Evolutionary conservation across 2,888 invertebrate genomes (phyloP), one percentile per base, ranked within the genome.

Genomic region (Steinernema hermaphroditum): DNA sequence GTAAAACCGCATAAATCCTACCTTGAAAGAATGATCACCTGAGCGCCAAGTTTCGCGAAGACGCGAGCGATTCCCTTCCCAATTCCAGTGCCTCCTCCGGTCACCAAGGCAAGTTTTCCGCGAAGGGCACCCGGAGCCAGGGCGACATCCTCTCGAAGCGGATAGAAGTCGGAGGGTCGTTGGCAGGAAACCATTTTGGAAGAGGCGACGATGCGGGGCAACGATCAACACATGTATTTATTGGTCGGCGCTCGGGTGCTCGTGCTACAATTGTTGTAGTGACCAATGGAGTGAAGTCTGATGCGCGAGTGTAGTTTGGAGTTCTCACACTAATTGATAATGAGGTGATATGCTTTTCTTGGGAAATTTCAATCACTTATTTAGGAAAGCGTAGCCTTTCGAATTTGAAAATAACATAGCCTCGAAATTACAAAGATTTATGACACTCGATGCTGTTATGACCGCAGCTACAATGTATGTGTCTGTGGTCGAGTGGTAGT

Each of bases 41-140:
- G 86, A 1, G 90, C 90, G 16, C 90, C 90, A 1, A 90, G 87
- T 71, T 84, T 79, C 2, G 89, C 88, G 71, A 90, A 84, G 75
- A 87, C 88, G 0, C 83, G 81, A 1, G 89, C 88, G 87, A 90
- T 89, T 9, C 88, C 89, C 80, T 87, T 88, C 0, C 90, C 90
- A 2, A 90, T 83, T 0, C 90, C 90, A 19, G 90, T 90, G 14
- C 90, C 90, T n/a, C 90, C 90, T n/a, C 90, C 90, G 24, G 90
- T 90, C 19, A 90, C 85, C 62, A 90, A 87, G 14, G 89, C 90
- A 24, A 88, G 84, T 78, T 89, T 88, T 14, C 88, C 88, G 75
- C 77, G 69, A 44, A 79, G 71, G 29, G 77, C 72, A n/a, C 78
- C 81, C 24, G 74, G 72, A 6, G 72, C 77, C 12, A 83, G 75